Conservation (phyloP, 1,140 invertebrate species). For the Formica exsecta region DNA sequence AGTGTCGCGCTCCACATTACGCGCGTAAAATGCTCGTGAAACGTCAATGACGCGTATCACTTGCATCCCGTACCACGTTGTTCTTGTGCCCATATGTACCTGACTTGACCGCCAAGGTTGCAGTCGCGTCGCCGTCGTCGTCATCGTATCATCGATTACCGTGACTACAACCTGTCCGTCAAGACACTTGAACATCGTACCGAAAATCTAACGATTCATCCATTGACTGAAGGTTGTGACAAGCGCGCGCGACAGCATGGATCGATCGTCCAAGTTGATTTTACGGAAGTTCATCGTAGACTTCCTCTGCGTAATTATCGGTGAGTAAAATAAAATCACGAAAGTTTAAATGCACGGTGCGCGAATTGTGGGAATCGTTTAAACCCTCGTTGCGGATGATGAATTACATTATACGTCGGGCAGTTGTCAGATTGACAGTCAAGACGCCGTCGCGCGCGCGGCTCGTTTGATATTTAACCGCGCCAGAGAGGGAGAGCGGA, state of each 20-base stretch:
- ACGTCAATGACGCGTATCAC: background rate
- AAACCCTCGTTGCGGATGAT: background rate
- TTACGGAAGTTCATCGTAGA: constrained; percentile 79
- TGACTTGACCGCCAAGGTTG: background rate
- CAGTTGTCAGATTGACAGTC: constrained; percentile 68
- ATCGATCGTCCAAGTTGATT: constrained; percentile 76
- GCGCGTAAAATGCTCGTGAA: background rate
- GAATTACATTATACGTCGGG: constrained; percentile 58
- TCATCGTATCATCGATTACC: background rate
- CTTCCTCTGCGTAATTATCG: constrained; percentile 75
- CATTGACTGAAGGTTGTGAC: background rate
- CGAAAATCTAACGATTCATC: background rate
- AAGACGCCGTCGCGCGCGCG: constrained; percentile 56
- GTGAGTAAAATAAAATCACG: constrained; percentile 65
- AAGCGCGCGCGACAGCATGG: constrained; percentile 72
- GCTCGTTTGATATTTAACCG: constrained; percentile 58
- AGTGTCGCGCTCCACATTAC: background rate
- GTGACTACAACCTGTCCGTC: background rate
- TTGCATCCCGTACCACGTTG: background rate
- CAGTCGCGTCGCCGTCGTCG: background rate
- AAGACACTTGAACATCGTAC: background rate
- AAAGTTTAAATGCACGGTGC: background rate
- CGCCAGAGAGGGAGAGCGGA: background rate
- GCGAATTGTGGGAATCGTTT: background rate
- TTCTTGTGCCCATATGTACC: background rate